These are phyloP conservation scores for Ianthella basta DNA, from an alignment of 37 sponge, comb jelly and placozoan species.

Conservation along the genomic window DNA sequence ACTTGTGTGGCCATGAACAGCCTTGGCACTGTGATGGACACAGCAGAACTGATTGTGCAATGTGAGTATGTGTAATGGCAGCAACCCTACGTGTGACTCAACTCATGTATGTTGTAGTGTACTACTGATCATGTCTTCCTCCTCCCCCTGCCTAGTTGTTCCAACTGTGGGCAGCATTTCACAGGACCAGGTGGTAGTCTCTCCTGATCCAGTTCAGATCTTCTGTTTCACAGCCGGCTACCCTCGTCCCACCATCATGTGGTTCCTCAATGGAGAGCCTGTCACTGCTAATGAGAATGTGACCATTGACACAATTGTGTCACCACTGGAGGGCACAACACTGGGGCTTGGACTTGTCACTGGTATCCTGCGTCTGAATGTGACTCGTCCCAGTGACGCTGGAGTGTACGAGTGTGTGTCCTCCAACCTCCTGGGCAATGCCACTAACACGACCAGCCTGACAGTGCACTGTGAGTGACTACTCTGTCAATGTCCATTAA, in stretches of 20 bases:
- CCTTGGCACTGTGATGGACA: background rate
- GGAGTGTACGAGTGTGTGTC: constrained; percentile 12
- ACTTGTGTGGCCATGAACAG: constrained; percentile 17
- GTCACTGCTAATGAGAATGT: too few relatives aligned
- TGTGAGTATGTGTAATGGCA: background rate
- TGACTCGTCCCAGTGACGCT: background rate
- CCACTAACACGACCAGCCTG: background rate
- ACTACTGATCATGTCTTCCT: too few relatives aligned
- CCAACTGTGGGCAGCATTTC: background rate
- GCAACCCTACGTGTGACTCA: too few relatives aligned
- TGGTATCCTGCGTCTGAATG: too few relatives aligned
- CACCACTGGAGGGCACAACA: too few relatives aligned
- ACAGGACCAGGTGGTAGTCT: background rate
- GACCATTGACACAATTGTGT: too few relatives aligned
- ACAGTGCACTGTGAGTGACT: too few relatives aligned
- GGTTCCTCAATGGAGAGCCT: constrained; percentile 1
- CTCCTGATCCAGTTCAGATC: background rate
- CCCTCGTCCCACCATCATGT: constrained; percentile 12
- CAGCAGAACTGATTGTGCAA: constrained; percentile 1
- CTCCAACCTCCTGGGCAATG: background rate
- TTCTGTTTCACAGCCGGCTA: background rate
- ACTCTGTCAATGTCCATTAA: too few relatives aligned
- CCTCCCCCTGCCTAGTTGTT: background rate
- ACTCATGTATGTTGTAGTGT: too few relatives aligned
- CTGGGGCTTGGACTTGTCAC: too few relatives aligned